These are phyloP conservation scores for Macquaria ambigua DNA, from an alignment of 2,113 vertebrate genomes.

Conservation along the genomic window DNA sequence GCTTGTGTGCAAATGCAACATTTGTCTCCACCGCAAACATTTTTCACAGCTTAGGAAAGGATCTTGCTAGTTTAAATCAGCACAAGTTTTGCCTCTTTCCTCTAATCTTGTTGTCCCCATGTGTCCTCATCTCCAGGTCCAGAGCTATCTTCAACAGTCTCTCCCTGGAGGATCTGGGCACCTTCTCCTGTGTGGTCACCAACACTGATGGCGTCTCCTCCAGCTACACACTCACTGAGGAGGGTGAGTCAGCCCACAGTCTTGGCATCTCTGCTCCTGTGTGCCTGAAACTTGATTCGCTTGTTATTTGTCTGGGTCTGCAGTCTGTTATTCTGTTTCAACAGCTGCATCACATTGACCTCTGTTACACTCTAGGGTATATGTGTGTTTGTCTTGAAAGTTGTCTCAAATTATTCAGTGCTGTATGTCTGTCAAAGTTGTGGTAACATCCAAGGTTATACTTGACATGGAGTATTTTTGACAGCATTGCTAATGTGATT, in stretches of 20 bases:
- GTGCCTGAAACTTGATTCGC: constrained; percentile 14
- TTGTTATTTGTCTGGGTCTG: constrained; percentile 42
- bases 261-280: not conserved
- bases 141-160: constrained; percentile 93
- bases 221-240: constrained; percentile 94
- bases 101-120: not conserved
- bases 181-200: constrained; percentile 93
- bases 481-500: not conserved
- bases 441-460: not conserved
- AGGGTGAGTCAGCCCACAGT: constrained; percentile 86
- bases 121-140: constrained; percentile 83
- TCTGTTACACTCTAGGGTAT: not conserved
- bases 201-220: constrained; percentile 94
- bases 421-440: constrained; percentile 6
- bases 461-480: not conserved
- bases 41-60: too few relatives aligned
- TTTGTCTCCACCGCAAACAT: not conserved
- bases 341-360: constrained; percentile 42
- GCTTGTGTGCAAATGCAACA: not conserved
- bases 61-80: not conserved
- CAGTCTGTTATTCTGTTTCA: constrained; percentile 26
- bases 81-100: not conserved
- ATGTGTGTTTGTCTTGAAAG: constrained; percentile 22
- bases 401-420: constrained; percentile 8
- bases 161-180: constrained; percentile 93